Evolutionary conservation across 2,113 vertebrate species (phyloP).

Genomic region (Forbesichthys papilliferus): DNA sequence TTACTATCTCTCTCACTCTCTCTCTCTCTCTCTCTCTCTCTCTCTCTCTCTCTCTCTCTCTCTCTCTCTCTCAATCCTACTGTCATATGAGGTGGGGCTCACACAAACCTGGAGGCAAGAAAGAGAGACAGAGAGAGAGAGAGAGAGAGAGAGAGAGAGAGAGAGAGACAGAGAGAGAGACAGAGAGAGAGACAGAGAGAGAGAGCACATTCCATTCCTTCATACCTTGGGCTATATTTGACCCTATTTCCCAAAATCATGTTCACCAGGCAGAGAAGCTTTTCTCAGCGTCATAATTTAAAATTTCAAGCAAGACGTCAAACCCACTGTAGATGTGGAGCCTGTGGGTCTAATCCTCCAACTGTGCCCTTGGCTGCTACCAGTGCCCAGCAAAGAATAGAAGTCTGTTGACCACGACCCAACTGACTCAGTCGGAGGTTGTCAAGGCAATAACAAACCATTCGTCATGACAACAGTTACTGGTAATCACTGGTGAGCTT

Average conservation of each 20-base stretch:
- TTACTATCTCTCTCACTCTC: neutral
- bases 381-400: neutral
- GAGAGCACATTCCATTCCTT: constrained; percentile 20
- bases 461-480: constrained; percentile 39
- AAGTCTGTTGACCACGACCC: neutral
- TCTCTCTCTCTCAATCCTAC: constrained; percentile 38
- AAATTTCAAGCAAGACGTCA: neutral
- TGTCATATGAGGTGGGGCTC: constrained; percentile 50
- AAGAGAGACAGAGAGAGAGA: constrained; percentile 1
- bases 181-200: neutral
- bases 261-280: neutral
- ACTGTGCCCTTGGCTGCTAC: neutral
- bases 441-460: neutral
- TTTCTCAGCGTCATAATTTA: neutral
- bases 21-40: constrained; percentile 34
- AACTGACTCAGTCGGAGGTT: constrained; percentile 36
- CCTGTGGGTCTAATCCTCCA: neutral
- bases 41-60: neutral
- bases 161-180: neutral
- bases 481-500: constrained; percentile 20
- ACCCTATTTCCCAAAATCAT: constrained; percentile 26
- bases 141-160: constrained; percentile 1
- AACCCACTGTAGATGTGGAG: neutral
- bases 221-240: neutral
- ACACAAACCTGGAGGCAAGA: constrained; percentile 47